Evolutionary conservation across 2,797 vertebrate genomes (phyloP).

Genomic region (Microchirus variegatus): DNA sequence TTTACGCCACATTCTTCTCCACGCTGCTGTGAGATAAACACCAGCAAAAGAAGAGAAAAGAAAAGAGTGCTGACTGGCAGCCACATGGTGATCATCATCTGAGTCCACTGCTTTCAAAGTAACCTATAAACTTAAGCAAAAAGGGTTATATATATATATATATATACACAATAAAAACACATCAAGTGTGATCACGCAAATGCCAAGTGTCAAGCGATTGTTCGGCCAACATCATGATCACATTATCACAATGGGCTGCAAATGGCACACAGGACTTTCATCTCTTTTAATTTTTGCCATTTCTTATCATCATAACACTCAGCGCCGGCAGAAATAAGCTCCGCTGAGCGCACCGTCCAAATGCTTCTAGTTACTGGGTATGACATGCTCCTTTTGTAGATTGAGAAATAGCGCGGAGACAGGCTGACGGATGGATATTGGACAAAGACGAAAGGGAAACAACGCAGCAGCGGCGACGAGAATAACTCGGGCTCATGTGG

Average conservation of each 20-base stretch:
- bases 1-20: conserved; percentile 23
- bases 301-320: conserved; percentile 75
- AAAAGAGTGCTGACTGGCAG: conserved; percentile 58
- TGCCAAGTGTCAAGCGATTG: conserved; percentile 39
- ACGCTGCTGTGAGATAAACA: conserved; percentile 26
- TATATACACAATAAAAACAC: conserved; percentile 40
- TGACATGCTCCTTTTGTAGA: conserved; percentile 59
- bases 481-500: conserved; percentile 67
- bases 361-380: conserved; percentile 49
- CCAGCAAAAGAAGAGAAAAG: conserved; percentile 5
- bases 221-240: conserved; percentile 77
- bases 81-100: conserved; percentile 66
- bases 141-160: neutral
- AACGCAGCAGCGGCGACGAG: conserved; percentile 53
- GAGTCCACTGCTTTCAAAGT: conserved; percentile 64
- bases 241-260: conserved; percentile 85
- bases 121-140: conserved; percentile 54
- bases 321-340: conserved; percentile 55
- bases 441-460: conserved; percentile 69
- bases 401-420: conserved; percentile 42
- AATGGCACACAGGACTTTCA: conserved; percentile 84
- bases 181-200: conserved; percentile 54
- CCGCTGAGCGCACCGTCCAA: conserved; percentile 28
- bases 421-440: conserved; percentile 43
- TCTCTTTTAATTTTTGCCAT: conserved; percentile 73